A percentile compares a stretch with the other conserved stretches of the same genome.
Evolutionary conservation across 2,888 invertebrate species (phyloP).

Genomic region (Penaeus monodon): DNA sequence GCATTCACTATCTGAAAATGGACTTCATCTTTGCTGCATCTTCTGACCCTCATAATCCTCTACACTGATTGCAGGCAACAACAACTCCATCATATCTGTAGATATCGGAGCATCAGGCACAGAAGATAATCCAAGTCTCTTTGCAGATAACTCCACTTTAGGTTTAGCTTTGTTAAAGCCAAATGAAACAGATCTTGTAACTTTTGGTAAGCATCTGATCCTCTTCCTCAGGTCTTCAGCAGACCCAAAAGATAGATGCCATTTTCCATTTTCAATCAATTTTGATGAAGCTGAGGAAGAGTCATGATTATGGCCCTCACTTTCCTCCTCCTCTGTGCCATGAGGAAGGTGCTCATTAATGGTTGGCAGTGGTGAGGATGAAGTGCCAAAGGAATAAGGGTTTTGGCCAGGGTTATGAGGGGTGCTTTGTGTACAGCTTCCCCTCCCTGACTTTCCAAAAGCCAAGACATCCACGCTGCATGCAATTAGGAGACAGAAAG

Average conservation of each 20-base stretch:
- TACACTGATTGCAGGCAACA: constrained; percentile 42
- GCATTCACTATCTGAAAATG: neutral
- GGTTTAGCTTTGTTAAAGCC: constrained; percentile 23
- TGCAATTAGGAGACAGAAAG: constrained; percentile 52
- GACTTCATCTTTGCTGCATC: constrained; percentile 36
- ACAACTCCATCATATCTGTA: constrained; percentile 28
- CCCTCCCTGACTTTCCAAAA: constrained; percentile 30
- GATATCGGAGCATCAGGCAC: constrained; percentile 6
- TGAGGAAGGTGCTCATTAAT: constrained; percentile 29
- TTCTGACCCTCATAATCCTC: constrained; percentile 25
- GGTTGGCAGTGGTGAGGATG: constrained; percentile 30
- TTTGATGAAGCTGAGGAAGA: neutral
- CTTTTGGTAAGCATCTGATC: constrained; percentile 19
- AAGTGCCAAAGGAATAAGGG: constrained; percentile 13
- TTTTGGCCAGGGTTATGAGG: constrained; percentile 28
- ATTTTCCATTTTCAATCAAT: constrained; percentile 25
- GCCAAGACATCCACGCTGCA: constrained; percentile 52
- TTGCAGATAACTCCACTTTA: neutral
- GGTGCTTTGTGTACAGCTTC: constrained; percentile 10
- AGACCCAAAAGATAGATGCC: neutral
- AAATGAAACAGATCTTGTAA: constrained; percentile 34
- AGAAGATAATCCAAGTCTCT: neutral
- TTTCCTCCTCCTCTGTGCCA: neutral
- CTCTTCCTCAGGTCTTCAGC: constrained; percentile 8
- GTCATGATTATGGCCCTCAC: constrained; percentile 7